A percentile compares a stretch with the other conserved stretches of the same genome.
Conservation (phyloP, 2,888 invertebrate species). For the Campoplex capitator region DNA sequence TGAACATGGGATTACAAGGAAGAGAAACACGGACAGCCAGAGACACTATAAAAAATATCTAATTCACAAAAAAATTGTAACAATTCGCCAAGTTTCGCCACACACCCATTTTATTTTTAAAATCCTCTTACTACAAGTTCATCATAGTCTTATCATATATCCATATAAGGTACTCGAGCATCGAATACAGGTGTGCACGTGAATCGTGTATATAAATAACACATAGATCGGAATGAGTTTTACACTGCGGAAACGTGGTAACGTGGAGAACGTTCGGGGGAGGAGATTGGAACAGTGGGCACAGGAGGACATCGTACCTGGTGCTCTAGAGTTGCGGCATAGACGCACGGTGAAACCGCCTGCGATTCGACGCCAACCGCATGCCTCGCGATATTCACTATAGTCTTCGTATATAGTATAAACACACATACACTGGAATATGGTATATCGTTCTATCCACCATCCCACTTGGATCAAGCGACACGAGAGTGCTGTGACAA, state of each 20-base stretch:
- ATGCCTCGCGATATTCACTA: constrained; percentile 43
- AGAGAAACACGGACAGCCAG: background rate
- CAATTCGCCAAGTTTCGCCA: constrained; percentile 24
- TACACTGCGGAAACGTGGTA: constrained; percentile 11
- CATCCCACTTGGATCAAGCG: constrained; percentile 16
- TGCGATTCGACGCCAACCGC: constrained; percentile 63
- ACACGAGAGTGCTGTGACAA: constrained; percentile 54
- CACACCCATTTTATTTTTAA: constrained; percentile 55
- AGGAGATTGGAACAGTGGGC: constrained; percentile 34
- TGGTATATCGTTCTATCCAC: background rate
- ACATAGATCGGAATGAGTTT: constrained; percentile 1
- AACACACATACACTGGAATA: background rate
- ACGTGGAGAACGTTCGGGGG: constrained; percentile 45
- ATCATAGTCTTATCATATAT: background rate
- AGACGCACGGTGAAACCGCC: constrained; percentile 59
- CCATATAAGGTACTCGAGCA: background rate
- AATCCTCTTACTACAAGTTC: constrained; percentile 18
- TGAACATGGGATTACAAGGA: background rate
- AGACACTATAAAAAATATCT: constrained; percentile 2
- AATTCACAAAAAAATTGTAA: background rate
- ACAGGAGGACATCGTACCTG: constrained; percentile 34
- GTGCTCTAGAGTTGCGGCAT: constrained; percentile 54
- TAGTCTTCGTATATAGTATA: background rate
- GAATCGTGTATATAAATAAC: constrained; percentile 28
- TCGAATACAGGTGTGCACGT: background rate